Base-by-base conservation (phyloP, 2,888 invertebrate genomes). In the Adela reaumurella region DNA sequence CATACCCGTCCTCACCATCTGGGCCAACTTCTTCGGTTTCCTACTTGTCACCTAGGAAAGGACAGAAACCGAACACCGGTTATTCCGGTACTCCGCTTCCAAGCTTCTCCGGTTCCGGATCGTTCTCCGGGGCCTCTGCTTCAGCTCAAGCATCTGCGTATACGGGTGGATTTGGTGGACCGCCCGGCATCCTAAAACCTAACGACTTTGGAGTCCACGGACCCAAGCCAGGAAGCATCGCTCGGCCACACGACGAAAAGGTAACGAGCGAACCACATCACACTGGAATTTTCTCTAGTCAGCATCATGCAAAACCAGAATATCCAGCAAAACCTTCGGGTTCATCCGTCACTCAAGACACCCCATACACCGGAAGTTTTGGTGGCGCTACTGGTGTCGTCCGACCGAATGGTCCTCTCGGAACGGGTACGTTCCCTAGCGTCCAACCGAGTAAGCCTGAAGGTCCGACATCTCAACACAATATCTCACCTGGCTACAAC, bases 111-210 rank as follows among this genome's bases (percentile, higher is more conserved):
- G 17, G 17, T 17, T 45, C 41, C 2, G 46, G 43, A 14, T 41
- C 42, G 5, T 50, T 51, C 4, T 60, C 63, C 17, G 54, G 52
- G 28, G 65, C 67, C 14, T 51, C 56, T 3, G 65, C 66, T 19
- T 56, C 55, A 49, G 65, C 70, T 17, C 62, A 63, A 46, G 63
- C 67, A 8, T 60, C 63, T 20, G 62, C 60, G 35, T 77, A 77
- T 52, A 61, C 66, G 16, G 76, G 74, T 48, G 72, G 77, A 16
- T 78, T 78, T 55, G 74, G 76, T 35, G 78, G 74, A 20, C 74
- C 77, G 45, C 68, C 74, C 19, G 78, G 78, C n/a, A 50, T 74
- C 14, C 55, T 74, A 5, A 65, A 64, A 57, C 73, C 78, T 1
- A 65, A 62, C 52, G 72, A 76, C 48, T 46, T 42, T n/a, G 58